Conservation (phyloP, 2,797 vertebrate genomes). For the Pterois miles region DNA sequence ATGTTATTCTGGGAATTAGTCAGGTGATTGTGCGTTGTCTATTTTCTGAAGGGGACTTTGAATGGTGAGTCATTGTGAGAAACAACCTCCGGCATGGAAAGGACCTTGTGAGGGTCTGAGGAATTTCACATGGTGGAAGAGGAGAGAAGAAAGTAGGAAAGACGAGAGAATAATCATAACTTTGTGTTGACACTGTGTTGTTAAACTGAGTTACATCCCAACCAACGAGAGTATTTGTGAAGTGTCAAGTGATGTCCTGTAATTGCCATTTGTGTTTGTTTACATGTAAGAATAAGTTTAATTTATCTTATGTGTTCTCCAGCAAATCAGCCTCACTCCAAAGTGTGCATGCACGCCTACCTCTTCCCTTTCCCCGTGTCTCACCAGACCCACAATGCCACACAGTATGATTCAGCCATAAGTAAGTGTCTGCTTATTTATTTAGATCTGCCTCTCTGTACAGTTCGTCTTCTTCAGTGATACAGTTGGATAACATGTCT, state of each 20-base stretch:
- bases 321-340: constrained; percentile 91
- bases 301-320: constrained; percentile 8
- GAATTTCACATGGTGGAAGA: constrained; percentile 63
- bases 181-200: not conserved
- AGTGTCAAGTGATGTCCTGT: not conserved
- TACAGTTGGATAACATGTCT: not conserved
- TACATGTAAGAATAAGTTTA: not conserved
- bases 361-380: constrained; percentile 92
- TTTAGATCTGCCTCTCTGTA: not conserved
- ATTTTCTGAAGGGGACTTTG: constrained; percentile 38
- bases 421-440: constrained; percentile 83
- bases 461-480: not conserved
- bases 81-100: constrained; percentile 38
- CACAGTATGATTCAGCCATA: constrained; percentile 89
- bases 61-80: constrained; percentile 63
- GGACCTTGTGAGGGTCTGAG: constrained; percentile 57
- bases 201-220: not conserved
- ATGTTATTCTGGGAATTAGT: constrained; percentile 65
- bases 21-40: constrained; percentile 61
- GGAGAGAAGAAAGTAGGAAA: not conserved
- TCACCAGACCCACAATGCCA: constrained; percentile 87
- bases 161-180: not conserved
- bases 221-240: not conserved
- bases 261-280: not conserved
- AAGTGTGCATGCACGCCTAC: constrained; percentile 91